Evolutionary conservation across 2,888 invertebrate species (phyloP), one percentile per base, ranked within the genome.

Genomic region (Lasioglossum figueresi): DNA sequence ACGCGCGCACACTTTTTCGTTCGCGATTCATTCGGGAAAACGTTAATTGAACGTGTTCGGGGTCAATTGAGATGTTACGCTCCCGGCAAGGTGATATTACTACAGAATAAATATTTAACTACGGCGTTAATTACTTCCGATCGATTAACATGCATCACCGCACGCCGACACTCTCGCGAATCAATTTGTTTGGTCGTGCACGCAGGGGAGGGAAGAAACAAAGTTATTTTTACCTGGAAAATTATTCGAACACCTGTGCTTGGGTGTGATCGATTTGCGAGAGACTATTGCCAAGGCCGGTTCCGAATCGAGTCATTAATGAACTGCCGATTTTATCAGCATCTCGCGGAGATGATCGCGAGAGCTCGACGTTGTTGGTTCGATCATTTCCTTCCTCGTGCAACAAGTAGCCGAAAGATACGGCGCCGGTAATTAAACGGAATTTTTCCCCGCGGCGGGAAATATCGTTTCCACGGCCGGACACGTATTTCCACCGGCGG

Each of bases 331-430:
- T 48, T 48, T 48, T 48, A 48, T 19, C 45, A 45, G 59, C 0
- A 16, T 5, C 6, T 27, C 59, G 5, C 74, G 8, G 19, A 34
- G 66, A 66, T 66, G 16, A 8, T 34, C 66, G 34, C 66, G 66
- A 31, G 1, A 19, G 34, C 31, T 8, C 66, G 66, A 31, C 19
- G 66, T 19, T 66, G 16, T 66, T 66, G 31, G 19, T 66, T 34
- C 66, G 66, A 34, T 19, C 3, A 34, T 43, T 71, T 63, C 23
- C 45, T 70, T 77, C 8, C 8, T 2, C 27, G 70, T 8, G 68
- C 48, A 77, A 70, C 77, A 70, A 77, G 70, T 77, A 77, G 37
- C 19, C 34, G 37, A 40, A 52, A 43, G 78, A 56, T 52, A 34
- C 23, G 12, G 37, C 16, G 48, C 19, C 45, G 23, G 27, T 37